These are phyloP conservation scores for Pogonomyrmex barbatus DNA, from an alignment of 1,140 invertebrate species.

Conservation along the genomic window DNA sequence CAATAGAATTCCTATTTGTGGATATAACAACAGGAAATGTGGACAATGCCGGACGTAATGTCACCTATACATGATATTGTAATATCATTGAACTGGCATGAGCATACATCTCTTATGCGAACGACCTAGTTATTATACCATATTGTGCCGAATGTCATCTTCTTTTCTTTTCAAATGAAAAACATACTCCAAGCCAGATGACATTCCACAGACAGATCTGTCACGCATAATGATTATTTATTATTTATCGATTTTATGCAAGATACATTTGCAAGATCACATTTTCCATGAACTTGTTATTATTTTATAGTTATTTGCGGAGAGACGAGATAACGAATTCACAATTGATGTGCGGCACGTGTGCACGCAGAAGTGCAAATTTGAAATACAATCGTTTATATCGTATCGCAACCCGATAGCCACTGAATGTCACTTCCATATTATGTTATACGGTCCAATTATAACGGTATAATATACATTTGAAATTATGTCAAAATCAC, in stretches of 20 bases:
- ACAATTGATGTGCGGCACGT: background rate
- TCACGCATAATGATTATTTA: background rate
- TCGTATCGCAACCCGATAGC: background rate
- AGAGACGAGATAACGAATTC: background rate
- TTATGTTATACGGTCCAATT: constrained; percentile 25
- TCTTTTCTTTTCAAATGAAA: background rate
- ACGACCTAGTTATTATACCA: background rate
- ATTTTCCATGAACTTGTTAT: background rate
- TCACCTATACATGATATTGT: background rate
- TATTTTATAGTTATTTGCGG: background rate
- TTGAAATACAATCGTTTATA: background rate
- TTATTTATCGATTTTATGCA: background rate
- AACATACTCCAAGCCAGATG: background rate
- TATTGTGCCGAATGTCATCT: background rate
- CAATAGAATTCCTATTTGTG: constrained; percentile 11
- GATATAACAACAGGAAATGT: constrained; percentile 25
- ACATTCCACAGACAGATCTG: background rate
- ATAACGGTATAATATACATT: background rate
- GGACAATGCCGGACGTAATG: constrained; percentile 19
- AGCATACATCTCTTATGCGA: background rate
- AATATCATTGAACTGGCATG: background rate
- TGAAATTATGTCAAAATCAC: constrained; percentile 35
- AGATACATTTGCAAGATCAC: background rate
- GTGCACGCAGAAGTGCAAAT: background rate
- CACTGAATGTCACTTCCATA: constrained; percentile 21